phyloP scores from a whole-genome alignment of 2,113 vertebrate species.

The Aphyosemion australe region DNA sequence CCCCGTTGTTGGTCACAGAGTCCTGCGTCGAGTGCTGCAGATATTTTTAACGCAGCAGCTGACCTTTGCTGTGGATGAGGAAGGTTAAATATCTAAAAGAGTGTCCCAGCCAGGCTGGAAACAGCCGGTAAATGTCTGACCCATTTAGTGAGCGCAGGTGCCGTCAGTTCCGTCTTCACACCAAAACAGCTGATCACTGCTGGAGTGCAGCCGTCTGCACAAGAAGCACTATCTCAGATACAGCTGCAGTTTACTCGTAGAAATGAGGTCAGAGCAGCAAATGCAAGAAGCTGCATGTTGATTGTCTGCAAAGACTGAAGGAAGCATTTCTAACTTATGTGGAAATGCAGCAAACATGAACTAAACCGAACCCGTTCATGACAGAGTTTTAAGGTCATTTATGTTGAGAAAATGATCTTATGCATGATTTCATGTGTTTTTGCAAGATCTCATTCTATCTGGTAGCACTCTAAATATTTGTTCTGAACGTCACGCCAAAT shows the following conservation, averaged over 20 bases:
- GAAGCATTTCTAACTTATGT: neutral
- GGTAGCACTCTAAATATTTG: no score
- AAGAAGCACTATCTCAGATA: neutral
- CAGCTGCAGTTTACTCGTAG: slow-evolving; percentile 7
- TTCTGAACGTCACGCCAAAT: no score
- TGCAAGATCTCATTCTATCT: no score
- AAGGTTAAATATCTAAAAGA: slow-evolving; percentile 57
- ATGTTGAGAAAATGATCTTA: no score
- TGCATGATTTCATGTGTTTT: no score
- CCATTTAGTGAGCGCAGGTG: slow-evolving; percentile 57
- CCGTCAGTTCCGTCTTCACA: neutral
- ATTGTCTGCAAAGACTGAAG: no score
- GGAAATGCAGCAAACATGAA: no score
- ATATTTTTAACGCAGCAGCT: slow-evolving; percentile 65
- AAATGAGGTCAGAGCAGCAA: slow-evolving; percentile 23
- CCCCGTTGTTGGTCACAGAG: slow-evolving; percentile 18
- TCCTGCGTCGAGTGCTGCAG: slow-evolving; percentile 9
- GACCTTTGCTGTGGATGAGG: slow-evolving; percentile 39
- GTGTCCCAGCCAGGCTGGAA: slow-evolving; percentile 20
- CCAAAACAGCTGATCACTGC: slow-evolving; percentile 39
- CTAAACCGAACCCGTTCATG: no score
- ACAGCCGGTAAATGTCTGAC: slow-evolving; percentile 49
- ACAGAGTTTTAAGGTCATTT: no score
- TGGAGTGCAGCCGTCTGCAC: slow-evolving; percentile 9
- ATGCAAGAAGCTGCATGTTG: neutral